Conservation (phyloP, 2,888 invertebrate genomes). For the Aromia moschata region DNA sequence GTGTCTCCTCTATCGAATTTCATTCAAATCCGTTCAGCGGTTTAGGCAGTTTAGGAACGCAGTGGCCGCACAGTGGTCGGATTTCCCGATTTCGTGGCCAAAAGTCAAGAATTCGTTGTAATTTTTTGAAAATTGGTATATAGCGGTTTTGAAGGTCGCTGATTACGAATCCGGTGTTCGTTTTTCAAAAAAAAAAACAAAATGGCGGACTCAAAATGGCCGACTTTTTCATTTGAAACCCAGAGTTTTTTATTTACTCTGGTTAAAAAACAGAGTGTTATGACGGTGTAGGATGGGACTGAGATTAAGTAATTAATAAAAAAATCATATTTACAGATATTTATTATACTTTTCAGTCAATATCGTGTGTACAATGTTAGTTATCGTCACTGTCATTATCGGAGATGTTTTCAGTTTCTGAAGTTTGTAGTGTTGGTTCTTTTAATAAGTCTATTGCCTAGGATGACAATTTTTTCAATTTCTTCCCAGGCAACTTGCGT, state of each 20-base stretch:
- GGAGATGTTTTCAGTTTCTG: background rate
- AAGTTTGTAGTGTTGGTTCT: background rate
- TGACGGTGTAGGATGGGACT: background rate
- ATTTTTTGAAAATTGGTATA: background rate
- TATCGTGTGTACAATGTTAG: background rate
- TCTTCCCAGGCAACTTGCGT: background rate
- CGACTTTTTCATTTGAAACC: background rate
- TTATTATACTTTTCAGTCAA: background rate
- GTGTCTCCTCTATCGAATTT: too few species aligned
- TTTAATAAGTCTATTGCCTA: background rate
- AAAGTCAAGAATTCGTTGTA: background rate
- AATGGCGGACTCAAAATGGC: background rate
- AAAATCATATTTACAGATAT: background rate
- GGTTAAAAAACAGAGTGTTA: background rate
- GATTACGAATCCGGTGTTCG: background rate
- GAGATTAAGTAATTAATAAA: background rate
- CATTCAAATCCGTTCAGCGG: too few species aligned
- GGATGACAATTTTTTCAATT: background rate
- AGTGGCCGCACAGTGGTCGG: background rate
- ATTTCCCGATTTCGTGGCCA: background rate
- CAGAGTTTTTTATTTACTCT: background rate
- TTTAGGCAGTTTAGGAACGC: too few species aligned
- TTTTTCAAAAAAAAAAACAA: background rate
- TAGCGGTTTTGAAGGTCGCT: background rate
- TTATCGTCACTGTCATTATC: background rate